Evolutionary conservation across 1,140 invertebrate species (phyloP), one percentile per base, ranked within the genome.

Genomic region (Tetramorium simillimum): DNA sequence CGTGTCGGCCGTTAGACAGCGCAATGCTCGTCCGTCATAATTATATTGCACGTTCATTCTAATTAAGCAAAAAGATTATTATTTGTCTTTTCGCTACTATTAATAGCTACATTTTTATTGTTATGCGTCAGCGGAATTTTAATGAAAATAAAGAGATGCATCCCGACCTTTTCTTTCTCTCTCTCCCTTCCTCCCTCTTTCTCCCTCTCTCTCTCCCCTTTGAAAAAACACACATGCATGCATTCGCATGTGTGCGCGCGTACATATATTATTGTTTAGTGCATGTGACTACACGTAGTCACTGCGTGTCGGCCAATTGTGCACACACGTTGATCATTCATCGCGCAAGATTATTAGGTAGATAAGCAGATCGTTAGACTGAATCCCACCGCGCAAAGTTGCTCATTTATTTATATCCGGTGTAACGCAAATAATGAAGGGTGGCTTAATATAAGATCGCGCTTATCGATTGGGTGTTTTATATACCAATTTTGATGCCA

Each of bases 401-500:
- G 70, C 49, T 40, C 60, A 10, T 73, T 84, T 65, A 87, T 40
- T 84, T 69, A 33, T 40, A 65, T 76, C 56, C 67, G 28, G 7
- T 10, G 6, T 49, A 82, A 16, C 28, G 60, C 75, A 24, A 85
- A 67, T 53, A 62, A 43, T 10, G 60, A 84, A 72, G 85, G 24
- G 28, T 46, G 40, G 37, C 51, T 90, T 85, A 77, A 70, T 78
- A 80, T 75, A 86, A 85, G 70, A 87, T 91, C 85, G 46, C 51
- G 60, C 58, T 91, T 91, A 91, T 91, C 75, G 90, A 91, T 91
- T 91, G 72, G 53, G 56, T 37, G 73, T 88, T 73, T 91, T 88
- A 85, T 87, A 88, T 84, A 86, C 88, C 88, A 88, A 91, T 91
- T 91, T 91, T 87, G 81, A 91, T 73, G 76, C 33, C 58, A 24